These are phyloP conservation scores for Pteropus rufus DNA, from an alignment of 2,797 vertebrate species.

Conservation along the genomic window DNA sequence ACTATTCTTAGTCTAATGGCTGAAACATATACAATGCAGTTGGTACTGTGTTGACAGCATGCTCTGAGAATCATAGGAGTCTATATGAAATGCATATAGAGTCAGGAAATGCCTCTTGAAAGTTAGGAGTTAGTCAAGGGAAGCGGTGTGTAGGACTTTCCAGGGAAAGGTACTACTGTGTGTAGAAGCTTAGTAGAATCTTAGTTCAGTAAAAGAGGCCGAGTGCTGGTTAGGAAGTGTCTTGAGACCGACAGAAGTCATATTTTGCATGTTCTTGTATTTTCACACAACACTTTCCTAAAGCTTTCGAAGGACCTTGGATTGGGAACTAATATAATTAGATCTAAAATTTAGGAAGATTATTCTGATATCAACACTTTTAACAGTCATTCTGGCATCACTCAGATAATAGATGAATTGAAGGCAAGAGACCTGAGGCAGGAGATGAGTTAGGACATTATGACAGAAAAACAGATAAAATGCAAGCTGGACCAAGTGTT, in stretches of 20 bases:
- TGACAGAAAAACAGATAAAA: not conserved
- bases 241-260: not conserved
- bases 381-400: not conserved
- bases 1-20: not conserved
- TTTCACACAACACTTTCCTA: not conserved
- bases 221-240: not conserved
- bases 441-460: not conserved
- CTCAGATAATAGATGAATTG: not conserved
- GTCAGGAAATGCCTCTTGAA: not conserved
- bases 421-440: not conserved
- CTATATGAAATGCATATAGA: not conserved
- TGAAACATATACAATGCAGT: not conserved
- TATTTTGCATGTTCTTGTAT: not conserved
- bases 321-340: not conserved
- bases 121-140: not conserved
- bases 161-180: not conserved
- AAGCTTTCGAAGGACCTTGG: not conserved
- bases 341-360: not conserved
- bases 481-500: not conserved
- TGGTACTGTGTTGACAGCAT: not conserved
- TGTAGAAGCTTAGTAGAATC: not conserved
- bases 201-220: not conserved
- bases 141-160: not conserved
- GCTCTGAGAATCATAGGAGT: not conserved
- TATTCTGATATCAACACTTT: not conserved